Evolutionary conservation across 2,113 vertebrate genomes (phyloP).

Genomic region (Glaucomys volans): DNA sequence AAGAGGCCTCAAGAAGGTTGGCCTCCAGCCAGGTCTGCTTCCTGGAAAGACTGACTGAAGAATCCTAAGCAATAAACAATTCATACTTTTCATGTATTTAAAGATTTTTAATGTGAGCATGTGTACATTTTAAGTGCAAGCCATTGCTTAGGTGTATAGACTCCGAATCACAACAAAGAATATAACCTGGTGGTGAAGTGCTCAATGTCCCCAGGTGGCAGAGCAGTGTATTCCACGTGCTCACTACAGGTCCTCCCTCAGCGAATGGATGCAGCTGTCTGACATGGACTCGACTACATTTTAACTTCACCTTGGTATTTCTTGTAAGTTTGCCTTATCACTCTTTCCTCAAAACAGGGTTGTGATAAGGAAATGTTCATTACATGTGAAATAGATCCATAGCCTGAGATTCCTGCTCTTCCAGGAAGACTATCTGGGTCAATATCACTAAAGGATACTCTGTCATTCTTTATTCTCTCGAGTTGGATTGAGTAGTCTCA

Average conservation of each 20-base stretch:
- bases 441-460: background rate
- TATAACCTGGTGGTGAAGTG: background rate
- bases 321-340: background rate
- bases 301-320: background rate
- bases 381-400: too few relatives aligned
- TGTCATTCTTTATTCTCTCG: background rate
- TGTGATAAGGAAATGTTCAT: background rate
- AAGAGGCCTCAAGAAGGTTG: background rate
- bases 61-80: background rate
- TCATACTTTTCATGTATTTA: background rate
- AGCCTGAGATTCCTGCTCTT: background rate
- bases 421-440: background rate
- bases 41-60: background rate
- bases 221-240: background rate
- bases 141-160: background rate
- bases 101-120: conserved; percentile 7
- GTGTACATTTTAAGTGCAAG: background rate
- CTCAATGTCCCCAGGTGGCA: background rate
- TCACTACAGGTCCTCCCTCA: background rate
- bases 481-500: background rate
- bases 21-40: background rate
- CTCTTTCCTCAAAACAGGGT: background rate
- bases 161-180: background rate
- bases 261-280: background rate
- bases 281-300: background rate